Base-by-base conservation (phyloP, 2,113 vertebrate genomes). In the Tachysurus fulvidraco region DNA sequence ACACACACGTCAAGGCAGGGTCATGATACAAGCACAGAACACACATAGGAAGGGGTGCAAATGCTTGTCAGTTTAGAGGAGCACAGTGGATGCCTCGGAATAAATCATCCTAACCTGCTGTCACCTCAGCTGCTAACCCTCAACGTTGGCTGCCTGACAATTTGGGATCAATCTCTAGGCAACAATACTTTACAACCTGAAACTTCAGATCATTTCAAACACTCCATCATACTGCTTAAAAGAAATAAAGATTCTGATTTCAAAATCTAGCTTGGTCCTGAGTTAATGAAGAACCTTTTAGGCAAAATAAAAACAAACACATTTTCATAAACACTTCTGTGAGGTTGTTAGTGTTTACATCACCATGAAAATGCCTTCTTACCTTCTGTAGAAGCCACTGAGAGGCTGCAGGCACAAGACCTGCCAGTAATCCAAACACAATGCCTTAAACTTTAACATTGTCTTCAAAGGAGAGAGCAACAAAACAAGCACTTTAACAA, bases 401-500 rank as follows among this genome's bases (percentile, higher is more conserved):
- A 98, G 95, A 59, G 97, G 97, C 94, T 98, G 97, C 13, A 99
- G 95, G 93, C 98, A 99, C 81, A 99, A 94, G 90, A 99, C 97
- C 93, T 98, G 96, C 97, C 97, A 98, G 92, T 98, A 99, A 96
- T 99, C 98, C 97, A 98, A 94, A 95, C 98, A 99, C 89, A 98
- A 96, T 71, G 97, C 95, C 95, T 98, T 99, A 84, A 99, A 92
- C 95, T 97, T 99, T 94, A 99, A 93, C 98, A 99, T 99, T 92
- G 92, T 96, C 83, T 85, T 90, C 46, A 86, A 57, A 6, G 78
- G 19, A 11, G 23, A 87, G 28, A 17, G 23, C 41, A 4, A 28
- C 62, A 16, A 19, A 57, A 76, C 60, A 2, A 67, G 8, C 81
- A 55, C 46, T 84, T 89, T n/a, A 83, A 44, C 30, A 73, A 87